Base-by-base conservation (phyloP, 2,888 invertebrate genomes). In the Melolontha melolontha region DNA sequence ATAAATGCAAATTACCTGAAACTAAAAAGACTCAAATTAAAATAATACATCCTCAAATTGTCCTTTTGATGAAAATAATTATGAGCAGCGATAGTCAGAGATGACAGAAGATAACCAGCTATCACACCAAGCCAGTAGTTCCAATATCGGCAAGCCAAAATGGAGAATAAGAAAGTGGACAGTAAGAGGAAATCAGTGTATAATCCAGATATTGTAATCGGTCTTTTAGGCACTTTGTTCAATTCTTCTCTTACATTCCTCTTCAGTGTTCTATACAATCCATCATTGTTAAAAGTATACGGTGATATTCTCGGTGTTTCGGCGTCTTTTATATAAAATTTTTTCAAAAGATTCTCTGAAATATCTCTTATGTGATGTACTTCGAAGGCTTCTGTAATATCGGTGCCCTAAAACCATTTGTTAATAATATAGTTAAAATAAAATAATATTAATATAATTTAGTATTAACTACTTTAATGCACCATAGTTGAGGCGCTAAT, bases 351-450 rank as follows among this genome's bases (percentile, higher is more conserved):
- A 72, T 85, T 85, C 75, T 87, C 86, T 0, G 90, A 81, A 5
- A 41, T 6, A 1, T 83, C 82, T 5, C 87, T 85, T 44, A 93
- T 76, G 79, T 94, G 93, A 79, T 92, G 91, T 0, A 86, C 82
- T 85, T 93, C 92, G 76, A 93, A 94, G 5, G 90, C 88, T 83
- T 94, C 93, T 0, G 93, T 93, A 68, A 94, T 92, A 75, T 94
- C 93, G 0, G 90, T 91, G 0, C 92, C 93, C 87, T 90, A 87
- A 29, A n/a, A n/a, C n/a, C n/a, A n/a, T n/a, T n/a, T n/a, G n/a
- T n/a, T n/a, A n/a, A n/a, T n/a, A n/a, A n/a, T n/a, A n/a, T n/a
- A n/a, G n/a, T n/a, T n/a, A n/a, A n/a, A n/a, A n/a, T n/a, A n/a
- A n/a, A n/a, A n/a, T n/a, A n/a, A n/a, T n/a, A n/a, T n/a, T n/a